These are phyloP conservation scores for Agriopis marginaria DNA, from an alignment of 2,888 invertebrate genomes.

Conservation along the genomic window DNA sequence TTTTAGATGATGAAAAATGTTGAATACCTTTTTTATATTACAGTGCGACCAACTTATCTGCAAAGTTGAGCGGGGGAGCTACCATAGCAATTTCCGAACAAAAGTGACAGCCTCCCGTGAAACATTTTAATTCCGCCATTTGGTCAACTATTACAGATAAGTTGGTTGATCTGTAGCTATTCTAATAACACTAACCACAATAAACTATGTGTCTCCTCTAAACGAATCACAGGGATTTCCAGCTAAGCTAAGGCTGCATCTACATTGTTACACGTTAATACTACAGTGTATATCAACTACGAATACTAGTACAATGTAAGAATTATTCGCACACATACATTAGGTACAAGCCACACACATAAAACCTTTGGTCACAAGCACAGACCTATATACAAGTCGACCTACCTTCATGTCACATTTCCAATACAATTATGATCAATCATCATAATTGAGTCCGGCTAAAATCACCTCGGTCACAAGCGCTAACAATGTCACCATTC, in stretches of 20 bases:
- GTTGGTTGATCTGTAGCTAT: background rate
- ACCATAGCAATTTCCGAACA: background rate
- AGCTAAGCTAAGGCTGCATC: conserved; percentile 56
- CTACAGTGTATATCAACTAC: conserved; percentile 16
- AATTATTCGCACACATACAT: conserved; percentile 27
- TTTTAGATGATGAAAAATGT: conserved; percentile 18
- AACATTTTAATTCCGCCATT: background rate
- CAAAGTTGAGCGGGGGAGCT: background rate
- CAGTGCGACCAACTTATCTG: background rate
- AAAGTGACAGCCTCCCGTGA: background rate
- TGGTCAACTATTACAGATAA: conserved; percentile 1
- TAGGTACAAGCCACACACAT: too few relatives aligned
- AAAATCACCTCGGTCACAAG: too few relatives aligned
- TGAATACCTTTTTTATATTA: conserved; percentile 14
- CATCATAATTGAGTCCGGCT: too few relatives aligned
- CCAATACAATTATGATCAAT: too few relatives aligned
- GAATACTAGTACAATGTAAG: conserved; percentile 2
- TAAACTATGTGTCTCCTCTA: conserved; percentile 41
- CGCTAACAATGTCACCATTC: too few relatives aligned
- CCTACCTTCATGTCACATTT: too few relatives aligned
- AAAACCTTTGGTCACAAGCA: too few relatives aligned
- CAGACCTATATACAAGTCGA: too few relatives aligned
- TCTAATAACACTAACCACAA: conserved; percentile 25
- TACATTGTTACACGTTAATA: conserved; percentile 26
- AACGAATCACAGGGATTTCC: conserved; percentile 51